phyloP scores from a whole-genome alignment of 2,888 invertebrate genomes.

The Drosophila lutescens region DNA sequence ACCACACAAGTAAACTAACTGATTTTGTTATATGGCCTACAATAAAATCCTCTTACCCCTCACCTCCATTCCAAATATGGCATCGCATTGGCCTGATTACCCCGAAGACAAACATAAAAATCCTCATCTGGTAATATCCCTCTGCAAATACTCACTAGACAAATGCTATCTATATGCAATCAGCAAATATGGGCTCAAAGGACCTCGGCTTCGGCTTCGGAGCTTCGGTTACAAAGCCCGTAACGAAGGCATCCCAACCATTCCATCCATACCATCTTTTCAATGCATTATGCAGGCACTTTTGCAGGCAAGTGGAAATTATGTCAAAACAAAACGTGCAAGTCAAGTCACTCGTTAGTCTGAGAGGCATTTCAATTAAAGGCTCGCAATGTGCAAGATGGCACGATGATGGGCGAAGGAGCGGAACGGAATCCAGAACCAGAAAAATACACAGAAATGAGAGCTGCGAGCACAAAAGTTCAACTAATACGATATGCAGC shows the following conservation, averaged over 20 bases:
- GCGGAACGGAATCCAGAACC: constrained; percentile 12
- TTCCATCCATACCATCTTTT: constrained; percentile 2
- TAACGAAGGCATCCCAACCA: constrained; percentile 8
- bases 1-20: too few species aligned
- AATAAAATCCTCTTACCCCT: too few species aligned
- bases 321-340: constrained; percentile 73
- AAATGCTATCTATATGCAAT: constrained; percentile 77
- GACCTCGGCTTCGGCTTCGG: constrained; percentile 22
- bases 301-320: constrained; percentile 68
- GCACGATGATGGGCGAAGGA: background rate
- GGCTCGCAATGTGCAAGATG: constrained; percentile 31
- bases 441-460: constrained; percentile 25
- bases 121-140: constrained; percentile 12
- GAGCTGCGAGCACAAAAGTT: constrained; percentile 50
- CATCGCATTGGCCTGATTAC: constrained; percentile 27
- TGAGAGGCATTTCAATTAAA: constrained; percentile 69
- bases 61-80: background rate
- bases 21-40: too few species aligned
- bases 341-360: constrained; percentile 58
- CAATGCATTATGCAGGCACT: constrained; percentile 53
- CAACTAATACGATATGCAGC: constrained; percentile 67
- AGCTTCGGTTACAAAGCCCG: constrained; percentile 24
- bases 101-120: constrained; percentile 10
- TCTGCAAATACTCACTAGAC: constrained; percentile 59
- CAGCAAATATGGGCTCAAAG: constrained; percentile 67